Conservation (phyloP, 2,797 vertebrate species). For the Hemitrygon akajei region DNA sequence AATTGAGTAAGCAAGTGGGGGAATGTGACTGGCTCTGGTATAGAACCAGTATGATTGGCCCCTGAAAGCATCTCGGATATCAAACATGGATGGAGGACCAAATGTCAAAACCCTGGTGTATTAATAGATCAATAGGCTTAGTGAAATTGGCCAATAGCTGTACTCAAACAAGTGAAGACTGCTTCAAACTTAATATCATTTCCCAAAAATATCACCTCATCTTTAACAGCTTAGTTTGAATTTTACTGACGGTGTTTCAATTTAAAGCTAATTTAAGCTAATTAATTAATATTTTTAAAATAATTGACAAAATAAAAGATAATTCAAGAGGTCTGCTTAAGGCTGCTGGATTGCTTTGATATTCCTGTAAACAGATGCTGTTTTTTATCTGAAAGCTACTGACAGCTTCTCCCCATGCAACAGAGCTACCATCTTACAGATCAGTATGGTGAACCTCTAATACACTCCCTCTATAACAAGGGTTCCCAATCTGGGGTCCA, state of each 20-base stretch:
- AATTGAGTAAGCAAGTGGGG: no score
- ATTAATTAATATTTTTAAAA: neutral
- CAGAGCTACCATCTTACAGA: no score
- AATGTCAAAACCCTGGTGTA: neutral
- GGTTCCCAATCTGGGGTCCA: no score
- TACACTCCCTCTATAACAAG: no score
- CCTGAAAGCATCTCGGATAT: neutral
- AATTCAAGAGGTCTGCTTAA: neutral
- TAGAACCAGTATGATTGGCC: no score
- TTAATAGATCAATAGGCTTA: neutral
- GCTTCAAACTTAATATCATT: neutral
- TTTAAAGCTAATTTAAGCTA: neutral
- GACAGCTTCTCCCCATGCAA: neutral
- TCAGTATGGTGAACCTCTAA: no score
- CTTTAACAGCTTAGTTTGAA: neutral
- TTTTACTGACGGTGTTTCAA: neutral
- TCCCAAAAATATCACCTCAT: neutral
- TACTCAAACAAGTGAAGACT: neutral
- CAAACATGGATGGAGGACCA: neutral
- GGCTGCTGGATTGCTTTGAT: neutral
- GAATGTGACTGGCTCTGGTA: no score
- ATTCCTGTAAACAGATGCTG: neutral
- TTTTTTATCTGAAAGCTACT: neutral
- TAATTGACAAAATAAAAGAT: no score
- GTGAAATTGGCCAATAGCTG: neutral